Evolutionary conservation across 2,888 invertebrate species (phyloP).

Genomic region (Temnothorax unifasciatus): DNA sequence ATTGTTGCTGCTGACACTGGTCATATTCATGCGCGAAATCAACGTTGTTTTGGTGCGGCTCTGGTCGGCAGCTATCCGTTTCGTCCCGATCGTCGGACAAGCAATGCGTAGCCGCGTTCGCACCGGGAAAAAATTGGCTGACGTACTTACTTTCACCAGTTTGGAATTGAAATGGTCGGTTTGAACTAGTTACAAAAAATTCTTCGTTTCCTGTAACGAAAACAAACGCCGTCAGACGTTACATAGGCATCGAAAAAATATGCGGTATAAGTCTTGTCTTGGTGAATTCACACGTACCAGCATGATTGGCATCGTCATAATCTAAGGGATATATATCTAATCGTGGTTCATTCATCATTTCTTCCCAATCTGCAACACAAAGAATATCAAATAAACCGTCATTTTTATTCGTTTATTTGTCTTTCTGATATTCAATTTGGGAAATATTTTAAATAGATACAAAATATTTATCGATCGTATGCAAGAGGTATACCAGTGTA

Average conservation of each 20-base stretch:
- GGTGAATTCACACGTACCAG: constrained; percentile 72
- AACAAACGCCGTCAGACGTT: constrained; percentile 35
- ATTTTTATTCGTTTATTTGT: background rate
- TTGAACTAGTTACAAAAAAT: constrained; percentile 92
- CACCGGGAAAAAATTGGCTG: constrained; percentile 92
- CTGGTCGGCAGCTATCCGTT: constrained; percentile 67
- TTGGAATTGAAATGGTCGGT: constrained; percentile 90
- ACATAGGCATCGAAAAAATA: background rate
- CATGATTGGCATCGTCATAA: constrained; percentile 82
- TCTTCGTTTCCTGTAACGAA: constrained; percentile 88
- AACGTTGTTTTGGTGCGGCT: constrained; percentile 70
- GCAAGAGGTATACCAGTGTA: constrained; percentile 82
- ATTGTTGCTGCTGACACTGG: constrained; percentile 78
- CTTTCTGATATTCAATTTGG: background rate
- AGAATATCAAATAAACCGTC: background rate
- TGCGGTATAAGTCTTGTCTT: background rate
- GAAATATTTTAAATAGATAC: background rate
- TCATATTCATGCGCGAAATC: constrained; percentile 71
- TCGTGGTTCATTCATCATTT: constrained; percentile 84
- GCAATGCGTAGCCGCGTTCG: constrained; percentile 71
- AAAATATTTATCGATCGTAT: background rate
- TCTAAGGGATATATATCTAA: constrained; percentile 83
- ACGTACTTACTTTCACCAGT: constrained; percentile 87
- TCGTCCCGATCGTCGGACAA: constrained; percentile 64
- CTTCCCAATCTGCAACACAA: constrained; percentile 82